Conservation (phyloP, 2,113 vertebrate genomes). For the Aegithalos caudatus region DNA sequence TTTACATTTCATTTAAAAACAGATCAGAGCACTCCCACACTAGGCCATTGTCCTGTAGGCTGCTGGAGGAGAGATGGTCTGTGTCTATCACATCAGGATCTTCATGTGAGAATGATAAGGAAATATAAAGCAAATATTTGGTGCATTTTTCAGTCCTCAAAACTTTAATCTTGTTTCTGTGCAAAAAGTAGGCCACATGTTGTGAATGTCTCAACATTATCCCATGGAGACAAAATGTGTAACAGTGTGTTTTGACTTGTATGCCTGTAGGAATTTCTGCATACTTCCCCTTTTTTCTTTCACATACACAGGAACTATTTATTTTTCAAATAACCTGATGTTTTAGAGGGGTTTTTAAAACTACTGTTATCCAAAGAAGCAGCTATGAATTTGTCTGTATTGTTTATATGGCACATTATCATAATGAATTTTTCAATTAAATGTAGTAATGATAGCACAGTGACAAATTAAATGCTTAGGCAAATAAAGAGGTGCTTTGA, state of each 20-base stretch:
- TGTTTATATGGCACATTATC: slow-evolving; percentile 49
- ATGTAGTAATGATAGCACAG: slow-evolving; percentile 49
- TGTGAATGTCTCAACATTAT: not conserved
- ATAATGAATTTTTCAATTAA: slow-evolving; percentile 72
- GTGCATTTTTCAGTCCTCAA: not conserved
- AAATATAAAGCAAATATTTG: not conserved
- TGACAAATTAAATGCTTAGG: slow-evolving; percentile 66
- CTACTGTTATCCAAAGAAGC: slow-evolving; percentile 26
- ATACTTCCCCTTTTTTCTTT: not conserved
- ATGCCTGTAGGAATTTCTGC: slow-evolving; percentile 11
- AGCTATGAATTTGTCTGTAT: slow-evolving; percentile 45
- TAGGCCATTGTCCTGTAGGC: not conserved
- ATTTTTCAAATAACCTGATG: slow-evolving; percentile 57
- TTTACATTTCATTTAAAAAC: not conserved
- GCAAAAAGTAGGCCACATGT: not conserved
- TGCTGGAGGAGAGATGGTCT: not conserved
- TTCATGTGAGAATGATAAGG: not conserved
- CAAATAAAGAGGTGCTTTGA: slow-evolving; percentile 74
- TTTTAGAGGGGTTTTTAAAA: slow-evolving; percentile 32
- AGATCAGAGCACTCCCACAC: not conserved
- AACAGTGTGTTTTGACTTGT: slow-evolving; percentile 20
- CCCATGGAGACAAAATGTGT: not conserved
- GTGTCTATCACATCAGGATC: not conserved
- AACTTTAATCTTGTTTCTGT: not conserved
- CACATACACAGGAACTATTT: not conserved